Conservation (phyloP, 1,140 invertebrate genomes). For the Rhagoletis pomonella region DNA sequence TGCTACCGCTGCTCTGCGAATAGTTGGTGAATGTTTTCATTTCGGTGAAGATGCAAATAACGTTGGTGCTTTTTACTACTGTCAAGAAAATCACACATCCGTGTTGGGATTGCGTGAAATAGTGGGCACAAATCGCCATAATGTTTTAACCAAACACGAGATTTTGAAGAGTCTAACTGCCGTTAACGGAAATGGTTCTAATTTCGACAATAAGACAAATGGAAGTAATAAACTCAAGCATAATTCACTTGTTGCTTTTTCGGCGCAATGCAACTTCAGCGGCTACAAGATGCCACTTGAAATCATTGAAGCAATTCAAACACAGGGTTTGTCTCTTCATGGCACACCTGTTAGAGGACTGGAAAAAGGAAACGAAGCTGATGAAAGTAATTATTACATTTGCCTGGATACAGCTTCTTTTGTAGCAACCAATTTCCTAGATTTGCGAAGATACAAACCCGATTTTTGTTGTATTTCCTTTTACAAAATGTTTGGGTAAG, state of each 20-base stretch:
- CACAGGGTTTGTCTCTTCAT: conserved; percentile 76
- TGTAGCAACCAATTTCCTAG: conserved; percentile 85
- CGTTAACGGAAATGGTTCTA: neutral
- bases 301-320: conserved; percentile 82
- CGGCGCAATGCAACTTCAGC: conserved; percentile 96
- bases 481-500: conserved; percentile 96
- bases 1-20: conserved; percentile 88
- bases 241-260: conserved; percentile 88
- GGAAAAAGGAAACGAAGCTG: conserved; percentile 64
- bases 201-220: neutral
- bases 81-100: conserved; percentile 95
- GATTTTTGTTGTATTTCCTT: conserved; percentile 96
- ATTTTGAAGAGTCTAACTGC: conserved; percentile 71
- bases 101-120: conserved; percentile 92
- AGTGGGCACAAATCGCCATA: conserved; percentile 75
- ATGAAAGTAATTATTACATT: conserved; percentile 82
- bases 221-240: neutral
- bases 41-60: conserved; percentile 73
- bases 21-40: conserved; percentile 88
- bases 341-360: conserved; percentile 58
- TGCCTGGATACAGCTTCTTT: conserved; percentile 91
- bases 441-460: conserved; percentile 83
- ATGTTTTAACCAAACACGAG: conserved; percentile 76
- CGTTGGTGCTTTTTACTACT: conserved; percentile 84
- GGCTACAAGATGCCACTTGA: conserved; percentile 90